Evolutionary conservation across 1,140 invertebrate species (phyloP).

Genomic region (Drosophila teissieri): DNA sequence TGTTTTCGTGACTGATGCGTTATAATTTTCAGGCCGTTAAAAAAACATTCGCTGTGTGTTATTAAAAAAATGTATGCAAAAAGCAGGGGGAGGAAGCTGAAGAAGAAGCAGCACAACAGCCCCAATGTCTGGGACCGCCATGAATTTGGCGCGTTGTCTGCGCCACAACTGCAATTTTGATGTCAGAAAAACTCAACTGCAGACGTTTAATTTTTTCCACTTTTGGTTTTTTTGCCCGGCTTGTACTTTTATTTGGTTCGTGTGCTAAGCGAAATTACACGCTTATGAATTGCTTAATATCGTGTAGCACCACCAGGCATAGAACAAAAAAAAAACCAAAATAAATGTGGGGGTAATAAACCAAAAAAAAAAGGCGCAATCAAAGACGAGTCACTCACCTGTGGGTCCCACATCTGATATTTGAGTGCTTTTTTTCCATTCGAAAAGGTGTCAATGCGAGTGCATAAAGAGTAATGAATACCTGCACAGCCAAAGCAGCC

Average conservation of each 20-base stretch:
- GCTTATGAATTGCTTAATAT: constrained; percentile 77
- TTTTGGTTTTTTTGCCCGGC: constrained; percentile 5
- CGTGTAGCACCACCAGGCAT: constrained; percentile 43
- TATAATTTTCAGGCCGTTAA: constrained; percentile 81
- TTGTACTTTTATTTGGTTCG: constrained; percentile 16
- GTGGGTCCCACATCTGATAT: neutral
- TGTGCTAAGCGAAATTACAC: constrained; percentile 73
- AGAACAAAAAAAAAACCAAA: neutral
- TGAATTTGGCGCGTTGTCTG: constrained; percentile 59
- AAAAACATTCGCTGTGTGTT: constrained; percentile 75
- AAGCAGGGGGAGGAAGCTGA: constrained; percentile 19
- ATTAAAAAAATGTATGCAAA: constrained; percentile 25
- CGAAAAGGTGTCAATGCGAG: constrained; percentile 59
- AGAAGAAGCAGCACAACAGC: constrained; percentile 30
- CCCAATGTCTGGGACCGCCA: constrained; percentile 49
- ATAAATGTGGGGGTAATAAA: neutral
- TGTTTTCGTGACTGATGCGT: constrained; percentile 80
- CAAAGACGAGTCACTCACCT: constrained; percentile 23
- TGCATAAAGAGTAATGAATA: constrained; percentile 52
- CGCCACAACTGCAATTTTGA: constrained; percentile 63
- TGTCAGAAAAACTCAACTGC: constrained; percentile 78
- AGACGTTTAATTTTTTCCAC: constrained; percentile 56
- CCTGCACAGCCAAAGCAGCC: constrained; percentile 68
- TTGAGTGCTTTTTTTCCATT: neutral
- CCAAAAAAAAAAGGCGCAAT: neutral